Evolutionary conservation across 2,797 vertebrate genomes (phyloP).

Genomic region (Acanthis flammea): DNA sequence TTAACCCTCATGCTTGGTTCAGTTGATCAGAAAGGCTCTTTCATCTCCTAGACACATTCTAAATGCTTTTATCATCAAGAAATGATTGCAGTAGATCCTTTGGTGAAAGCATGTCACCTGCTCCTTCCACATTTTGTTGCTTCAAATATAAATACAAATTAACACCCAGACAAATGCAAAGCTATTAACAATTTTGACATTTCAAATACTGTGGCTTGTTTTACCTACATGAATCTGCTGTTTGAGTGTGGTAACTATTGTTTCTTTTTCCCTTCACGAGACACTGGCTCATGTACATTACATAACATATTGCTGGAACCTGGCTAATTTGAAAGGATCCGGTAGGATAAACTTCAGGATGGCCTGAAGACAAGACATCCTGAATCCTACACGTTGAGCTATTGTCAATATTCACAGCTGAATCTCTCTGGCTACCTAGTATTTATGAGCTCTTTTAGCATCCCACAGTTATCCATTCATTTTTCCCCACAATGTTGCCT

Average conservation of each 20-base stretch:
- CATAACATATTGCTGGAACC: not conserved
- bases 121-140: not conserved
- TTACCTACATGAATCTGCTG: not conserved
- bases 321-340: constrained; percentile 13
- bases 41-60: not conserved
- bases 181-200: constrained; percentile 13
- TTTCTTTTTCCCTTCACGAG: not conserved
- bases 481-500: not conserved
- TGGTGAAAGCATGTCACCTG: not conserved
- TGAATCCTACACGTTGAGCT: not conserved
- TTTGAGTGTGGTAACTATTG: not conserved
- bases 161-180: not conserved
- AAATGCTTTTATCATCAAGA: constrained; percentile 1
- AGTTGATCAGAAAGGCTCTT: not conserved
- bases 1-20: not conserved
- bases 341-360: not conserved
- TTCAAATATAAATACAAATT: constrained; percentile 15
- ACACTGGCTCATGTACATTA: not conserved
- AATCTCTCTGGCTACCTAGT: not conserved
- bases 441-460: not conserved
- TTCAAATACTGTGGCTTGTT: not conserved
- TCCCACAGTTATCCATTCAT: not conserved
- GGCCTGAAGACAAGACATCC: not conserved
- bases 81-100: not conserved
- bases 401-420: not conserved